Evolutionary conservation across 2,113 vertebrate species (phyloP).

Genomic region (Tylochromis polylepis): DNA sequence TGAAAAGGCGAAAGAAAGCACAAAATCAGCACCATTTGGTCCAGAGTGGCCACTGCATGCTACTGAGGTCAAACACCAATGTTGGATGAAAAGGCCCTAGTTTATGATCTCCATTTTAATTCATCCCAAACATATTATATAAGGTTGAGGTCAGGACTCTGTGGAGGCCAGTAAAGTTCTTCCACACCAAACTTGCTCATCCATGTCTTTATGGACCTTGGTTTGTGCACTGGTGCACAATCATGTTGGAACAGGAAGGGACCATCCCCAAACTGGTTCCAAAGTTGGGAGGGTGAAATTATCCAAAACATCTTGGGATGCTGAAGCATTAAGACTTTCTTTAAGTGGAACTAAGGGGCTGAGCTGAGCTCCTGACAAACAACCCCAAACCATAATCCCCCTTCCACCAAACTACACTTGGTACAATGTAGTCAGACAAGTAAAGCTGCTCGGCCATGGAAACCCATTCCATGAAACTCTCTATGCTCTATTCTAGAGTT

Average conservation of each 20-base stretch:
- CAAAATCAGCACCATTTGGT: too few relatives aligned
- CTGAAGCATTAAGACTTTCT: background rate
- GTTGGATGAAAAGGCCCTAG: background rate
- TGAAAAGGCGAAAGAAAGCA: too few relatives aligned
- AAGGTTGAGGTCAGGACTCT: background rate
- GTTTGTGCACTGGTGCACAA: background rate
- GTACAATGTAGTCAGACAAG: too few relatives aligned
- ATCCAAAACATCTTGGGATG: background rate
- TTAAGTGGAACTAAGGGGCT: background rate
- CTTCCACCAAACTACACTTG: too few relatives aligned
- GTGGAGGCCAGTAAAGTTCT: background rate
- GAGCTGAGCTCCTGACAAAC: background rate
- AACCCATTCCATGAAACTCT: background rate
- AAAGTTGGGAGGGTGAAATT: background rate
- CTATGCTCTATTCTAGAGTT: too few relatives aligned
- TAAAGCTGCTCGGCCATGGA: too few relatives aligned
- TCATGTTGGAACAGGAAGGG: background rate
- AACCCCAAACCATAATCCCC: too few relatives aligned
- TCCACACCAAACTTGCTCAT: background rate
- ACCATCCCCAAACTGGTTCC: background rate
- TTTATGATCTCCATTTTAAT: background rate
- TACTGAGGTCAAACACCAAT: background rate
- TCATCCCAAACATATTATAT: background rate
- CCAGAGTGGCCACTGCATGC: too few relatives aligned
- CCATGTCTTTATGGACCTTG: background rate